These are phyloP conservation scores for Sardinella longiceps DNA, from an alignment of 2,797 vertebrate genomes.

Conservation along the genomic window DNA sequence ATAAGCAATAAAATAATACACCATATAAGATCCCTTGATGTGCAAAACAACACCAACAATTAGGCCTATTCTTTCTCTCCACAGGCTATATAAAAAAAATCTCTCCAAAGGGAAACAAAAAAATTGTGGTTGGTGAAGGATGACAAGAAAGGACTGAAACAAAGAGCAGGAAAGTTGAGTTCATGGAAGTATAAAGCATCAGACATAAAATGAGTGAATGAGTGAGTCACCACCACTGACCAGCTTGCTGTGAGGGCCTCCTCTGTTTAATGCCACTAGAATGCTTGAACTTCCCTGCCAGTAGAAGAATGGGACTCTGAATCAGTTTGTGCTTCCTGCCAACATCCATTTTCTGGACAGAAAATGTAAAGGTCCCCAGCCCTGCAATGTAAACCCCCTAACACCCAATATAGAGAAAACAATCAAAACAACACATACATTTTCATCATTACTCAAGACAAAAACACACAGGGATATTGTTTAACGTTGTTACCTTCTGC, in stretches of 20 bases:
- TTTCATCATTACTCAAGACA: no score
- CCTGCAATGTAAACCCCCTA: constrained; percentile 80
- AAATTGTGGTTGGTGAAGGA: not conserved
- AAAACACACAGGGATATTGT: no score
- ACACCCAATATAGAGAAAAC: not conserved
- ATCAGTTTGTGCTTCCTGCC: constrained; percentile 67
- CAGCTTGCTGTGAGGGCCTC: constrained; percentile 67
- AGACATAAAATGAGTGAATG: not conserved
- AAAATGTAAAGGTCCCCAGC: constrained; percentile 83
- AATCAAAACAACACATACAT: not conserved
- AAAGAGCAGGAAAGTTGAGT: not conserved
- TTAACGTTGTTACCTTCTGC: constrained; percentile 71
- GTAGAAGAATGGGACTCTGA: constrained; percentile 75
- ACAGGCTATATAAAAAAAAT: no score
- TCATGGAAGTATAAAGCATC: not conserved
- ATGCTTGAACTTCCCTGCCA: constrained; percentile 76
- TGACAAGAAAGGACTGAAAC: not conserved
- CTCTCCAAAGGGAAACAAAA: no score
- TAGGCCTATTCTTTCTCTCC: no score
- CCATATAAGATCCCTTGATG: no score
- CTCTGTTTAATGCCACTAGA: constrained; percentile 71
- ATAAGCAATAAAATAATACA: no score
- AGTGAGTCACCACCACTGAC: constrained; percentile 73
- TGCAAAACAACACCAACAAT: no score
- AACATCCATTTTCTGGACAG: constrained; percentile 72